phyloP scores from a whole-genome alignment of 2,888 invertebrate species.

The Pollenia amentaria region DNA sequence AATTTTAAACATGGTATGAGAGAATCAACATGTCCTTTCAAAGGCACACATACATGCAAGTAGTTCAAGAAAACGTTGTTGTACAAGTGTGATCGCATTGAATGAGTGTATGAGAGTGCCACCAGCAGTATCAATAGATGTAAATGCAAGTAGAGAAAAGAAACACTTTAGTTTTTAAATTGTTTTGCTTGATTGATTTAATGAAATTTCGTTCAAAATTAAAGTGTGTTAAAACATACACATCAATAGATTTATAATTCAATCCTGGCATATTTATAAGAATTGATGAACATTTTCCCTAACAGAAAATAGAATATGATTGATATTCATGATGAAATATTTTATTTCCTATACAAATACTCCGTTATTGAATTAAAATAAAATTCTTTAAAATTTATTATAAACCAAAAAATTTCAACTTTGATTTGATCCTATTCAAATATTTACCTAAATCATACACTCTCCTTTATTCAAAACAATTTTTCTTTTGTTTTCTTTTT shows the following conservation, averaged over 20 bases:
- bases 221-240: neutral
- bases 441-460: conserved; percentile 4
- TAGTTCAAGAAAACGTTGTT: conserved; percentile 16
- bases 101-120: conserved; percentile 17
- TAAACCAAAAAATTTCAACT: neutral
- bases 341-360: conserved; percentile 2
- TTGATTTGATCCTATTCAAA: conserved; percentile 59
- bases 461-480: neutral
- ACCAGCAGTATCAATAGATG: conserved; percentile 44
- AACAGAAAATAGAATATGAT: conserved; percentile 51
- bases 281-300: neutral
- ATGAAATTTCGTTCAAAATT: conserved; percentile 44
- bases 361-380: conserved; percentile 9
- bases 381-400: neutral
- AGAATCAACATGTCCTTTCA: conserved; percentile 55
- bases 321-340: conserved; percentile 62
- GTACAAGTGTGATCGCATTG: conserved; percentile 66
- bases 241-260: conserved; percentile 13
- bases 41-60: neutral
- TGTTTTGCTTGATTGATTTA: conserved; percentile 75
- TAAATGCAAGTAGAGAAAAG: neutral
- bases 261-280: conserved; percentile 7
- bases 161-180: conserved; percentile 65
- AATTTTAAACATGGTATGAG: conserved; percentile 65
- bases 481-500: conserved; percentile 42